Conservation (phyloP, 2,113 vertebrate species). For the Archilochus colubris region DNA sequence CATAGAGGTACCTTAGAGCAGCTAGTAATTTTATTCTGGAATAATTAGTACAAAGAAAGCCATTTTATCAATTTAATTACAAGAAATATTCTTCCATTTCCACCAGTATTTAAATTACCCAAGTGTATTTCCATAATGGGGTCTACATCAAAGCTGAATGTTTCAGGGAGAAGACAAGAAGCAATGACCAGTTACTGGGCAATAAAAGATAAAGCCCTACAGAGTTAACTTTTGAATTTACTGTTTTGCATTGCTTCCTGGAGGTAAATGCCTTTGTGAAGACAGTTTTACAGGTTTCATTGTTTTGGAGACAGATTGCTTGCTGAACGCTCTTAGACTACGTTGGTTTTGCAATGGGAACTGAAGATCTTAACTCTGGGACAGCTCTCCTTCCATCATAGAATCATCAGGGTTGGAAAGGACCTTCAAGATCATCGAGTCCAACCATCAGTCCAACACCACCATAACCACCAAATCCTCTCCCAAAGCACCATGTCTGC, state of each 20-base stretch:
- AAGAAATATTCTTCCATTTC: background rate
- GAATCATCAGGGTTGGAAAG: too few species aligned
- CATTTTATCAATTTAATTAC: background rate
- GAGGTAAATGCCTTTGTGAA: background rate
- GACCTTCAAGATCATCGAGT: too few species aligned
- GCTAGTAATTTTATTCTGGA: background rate
- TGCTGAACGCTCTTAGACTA: accelerated
- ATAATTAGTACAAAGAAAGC: background rate
- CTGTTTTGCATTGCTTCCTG: background rate
- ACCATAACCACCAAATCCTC: too few species aligned
- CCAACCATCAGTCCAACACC: too few species aligned
- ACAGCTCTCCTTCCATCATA: background rate
- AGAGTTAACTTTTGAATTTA: background rate
- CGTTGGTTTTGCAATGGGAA: background rate
- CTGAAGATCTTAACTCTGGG: background rate
- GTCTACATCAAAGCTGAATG: background rate
- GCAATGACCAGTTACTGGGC: background rate
- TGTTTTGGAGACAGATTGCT: background rate
- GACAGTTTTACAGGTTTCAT: background rate
- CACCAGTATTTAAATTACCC: background rate
- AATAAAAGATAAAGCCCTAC: background rate
- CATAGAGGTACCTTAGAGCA: background rate
- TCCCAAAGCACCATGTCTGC: too few species aligned
- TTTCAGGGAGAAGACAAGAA: background rate
- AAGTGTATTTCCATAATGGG: background rate